A percentile compares a stretch with the other conserved stretches of the same genome.
Conservation (phyloP, 1,140 invertebrate species). For the Eumaeus atala region DNA sequence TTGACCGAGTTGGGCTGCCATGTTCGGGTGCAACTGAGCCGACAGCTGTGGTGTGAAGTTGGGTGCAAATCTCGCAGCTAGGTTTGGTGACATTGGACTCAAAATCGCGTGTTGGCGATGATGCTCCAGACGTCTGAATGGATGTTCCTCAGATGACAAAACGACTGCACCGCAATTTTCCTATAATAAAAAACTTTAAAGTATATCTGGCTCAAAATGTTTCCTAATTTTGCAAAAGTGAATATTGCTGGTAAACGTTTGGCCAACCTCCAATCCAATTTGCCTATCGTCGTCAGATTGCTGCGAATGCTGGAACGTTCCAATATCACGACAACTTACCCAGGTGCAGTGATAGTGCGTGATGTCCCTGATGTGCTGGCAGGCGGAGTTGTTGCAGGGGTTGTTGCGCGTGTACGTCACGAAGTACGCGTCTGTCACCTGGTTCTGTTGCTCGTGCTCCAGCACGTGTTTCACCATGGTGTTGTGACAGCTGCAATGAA, state of each 20-base stretch:
- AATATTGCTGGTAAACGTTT: too few relatives aligned
- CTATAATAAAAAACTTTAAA: conserved; percentile 71
- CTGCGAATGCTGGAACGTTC: too few relatives aligned
- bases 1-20: conserved; percentile 65
- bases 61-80: conserved; percentile 71
- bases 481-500: conserved; percentile 78
- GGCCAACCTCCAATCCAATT: too few relatives aligned
- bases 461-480: conserved; percentile 89
- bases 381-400: conserved; percentile 80
- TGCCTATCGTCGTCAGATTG: too few relatives aligned
- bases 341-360: conserved; percentile 92
- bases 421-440: conserved; percentile 88
- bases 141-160: conserved; percentile 84
- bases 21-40: conserved; percentile 62
- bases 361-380: conserved; percentile 85
- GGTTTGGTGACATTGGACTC: conserved; percentile 76
- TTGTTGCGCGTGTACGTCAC: conserved; percentile 76
- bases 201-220: too few relatives aligned
- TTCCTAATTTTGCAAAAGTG: too few relatives aligned
- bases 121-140: conserved; percentile 90
- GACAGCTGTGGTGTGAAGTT: conserved; percentile 62
- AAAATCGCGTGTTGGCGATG: conserved; percentile 87
- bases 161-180: conserved; percentile 91
- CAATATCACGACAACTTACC: too few relatives aligned
- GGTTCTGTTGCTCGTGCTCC: conserved; percentile 90